Evolutionary conservation across 2,797 vertebrate genomes (phyloP).

Genomic region (Eulemur rubriventer): DNA sequence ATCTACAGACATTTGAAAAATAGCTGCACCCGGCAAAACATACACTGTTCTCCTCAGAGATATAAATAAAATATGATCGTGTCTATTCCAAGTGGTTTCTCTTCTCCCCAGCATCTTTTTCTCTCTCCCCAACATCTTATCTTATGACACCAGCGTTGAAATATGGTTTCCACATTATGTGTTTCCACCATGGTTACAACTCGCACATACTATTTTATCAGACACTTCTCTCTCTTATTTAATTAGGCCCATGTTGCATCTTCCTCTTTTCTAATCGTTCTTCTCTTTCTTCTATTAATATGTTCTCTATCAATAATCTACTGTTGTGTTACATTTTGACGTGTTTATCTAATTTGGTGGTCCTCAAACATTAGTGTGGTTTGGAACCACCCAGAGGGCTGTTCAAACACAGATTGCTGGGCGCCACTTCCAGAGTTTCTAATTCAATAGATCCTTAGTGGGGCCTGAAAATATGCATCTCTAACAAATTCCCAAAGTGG

Average conservation of each 20-base stretch:
- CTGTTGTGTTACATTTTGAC: background rate
- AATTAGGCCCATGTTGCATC: accelerated
- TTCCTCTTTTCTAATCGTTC: background rate
- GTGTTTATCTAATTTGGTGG: background rate
- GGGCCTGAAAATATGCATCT: background rate
- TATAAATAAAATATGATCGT: constrained; percentile 28
- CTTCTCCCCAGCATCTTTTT: background rate
- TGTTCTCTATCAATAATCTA: background rate
- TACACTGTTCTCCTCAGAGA: background rate
- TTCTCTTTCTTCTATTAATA: background rate
- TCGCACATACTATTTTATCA: accelerated
- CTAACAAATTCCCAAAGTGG: background rate
- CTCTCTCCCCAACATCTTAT: background rate
- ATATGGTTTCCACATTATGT: accelerated
- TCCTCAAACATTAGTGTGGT: background rate
- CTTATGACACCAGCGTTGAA: background rate
- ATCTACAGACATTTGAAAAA: constrained; percentile 56
- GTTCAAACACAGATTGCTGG: background rate
- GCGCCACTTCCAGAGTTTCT: accelerated
- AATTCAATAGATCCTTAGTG: background rate
- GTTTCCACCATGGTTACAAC: background rate
- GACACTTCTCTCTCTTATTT: background rate
- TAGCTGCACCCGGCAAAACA: constrained; percentile 34
- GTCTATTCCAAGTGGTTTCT: background rate
- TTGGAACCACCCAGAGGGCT: background rate